Percentiles rank a stretch among this genome's conserved stretches.
Evolutionary conservation across 2,888 invertebrate species (phyloP).

Genomic region (Scaptomyza polygonia): DNA sequence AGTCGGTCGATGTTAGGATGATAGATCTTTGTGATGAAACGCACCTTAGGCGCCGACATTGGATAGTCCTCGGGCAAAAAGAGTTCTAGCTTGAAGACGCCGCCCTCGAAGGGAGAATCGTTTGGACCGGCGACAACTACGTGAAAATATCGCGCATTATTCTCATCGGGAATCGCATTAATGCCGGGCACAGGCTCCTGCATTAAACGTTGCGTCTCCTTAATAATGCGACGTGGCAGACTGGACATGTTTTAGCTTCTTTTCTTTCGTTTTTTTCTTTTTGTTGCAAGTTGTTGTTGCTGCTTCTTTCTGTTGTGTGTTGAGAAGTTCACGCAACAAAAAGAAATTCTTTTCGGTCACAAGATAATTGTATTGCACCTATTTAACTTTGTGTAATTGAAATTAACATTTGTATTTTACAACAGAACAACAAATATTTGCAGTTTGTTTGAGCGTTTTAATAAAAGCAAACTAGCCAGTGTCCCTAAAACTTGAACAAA

Average conservation of each 20-base stretch:
- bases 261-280: constrained; percentile 82
- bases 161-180: constrained; percentile 96
- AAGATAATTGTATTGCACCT: constrained; percentile 9
- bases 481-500: constrained; percentile 50
- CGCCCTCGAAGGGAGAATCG: constrained; percentile 98
- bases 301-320: constrained; percentile 18
- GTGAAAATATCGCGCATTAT: constrained; percentile 97
- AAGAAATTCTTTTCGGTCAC: background rate
- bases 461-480: constrained; percentile 49
- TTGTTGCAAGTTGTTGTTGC: constrained; percentile 16
- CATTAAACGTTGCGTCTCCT: constrained; percentile 96
- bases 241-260: constrained; percentile 85
- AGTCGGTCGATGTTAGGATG: constrained; percentile 99
- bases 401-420: constrained; percentile 3
- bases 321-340: constrained; percentile 22
- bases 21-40: constrained; percentile 99
- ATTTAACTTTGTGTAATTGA: background rate
- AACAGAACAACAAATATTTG: constrained; percentile 1
- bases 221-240: constrained; percentile 88
- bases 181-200: constrained; percentile 95
- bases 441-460: constrained; percentile 29
- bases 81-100: constrained; percentile 97
- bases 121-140: constrained; percentile 96
- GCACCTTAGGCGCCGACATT: constrained; percentile 99
- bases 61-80: constrained; percentile 99